Conservation (phyloP, 2,113 vertebrate genomes). For the Corapipo altera region DNA sequence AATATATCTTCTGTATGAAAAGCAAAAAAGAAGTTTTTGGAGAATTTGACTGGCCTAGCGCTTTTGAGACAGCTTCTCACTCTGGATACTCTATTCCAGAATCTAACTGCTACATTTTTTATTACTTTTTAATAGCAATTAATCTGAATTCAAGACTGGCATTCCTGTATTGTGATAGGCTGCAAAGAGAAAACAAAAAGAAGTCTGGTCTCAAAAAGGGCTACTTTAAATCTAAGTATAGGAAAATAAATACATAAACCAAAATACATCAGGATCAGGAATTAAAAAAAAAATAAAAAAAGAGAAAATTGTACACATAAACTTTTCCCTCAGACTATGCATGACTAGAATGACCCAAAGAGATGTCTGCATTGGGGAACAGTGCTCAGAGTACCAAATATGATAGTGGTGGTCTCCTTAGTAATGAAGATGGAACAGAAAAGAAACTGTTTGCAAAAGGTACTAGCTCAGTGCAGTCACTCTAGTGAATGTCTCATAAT, state of each 20-base stretch:
- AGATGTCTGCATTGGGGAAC: neutral
- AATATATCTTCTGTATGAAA: neutral
- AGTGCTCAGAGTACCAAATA: neutral
- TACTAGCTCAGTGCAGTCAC: neutral
- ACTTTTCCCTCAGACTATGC: neutral
- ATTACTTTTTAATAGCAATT: neutral
- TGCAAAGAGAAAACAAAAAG: neutral
- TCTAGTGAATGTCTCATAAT: neutral
- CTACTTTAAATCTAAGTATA: neutral
- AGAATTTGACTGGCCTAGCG: neutral
- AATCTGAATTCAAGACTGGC: neutral
- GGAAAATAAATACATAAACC: neutral
- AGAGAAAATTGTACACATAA: neutral
- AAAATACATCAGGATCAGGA: neutral
- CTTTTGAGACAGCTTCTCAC: neutral
- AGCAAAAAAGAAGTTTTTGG: neutral
- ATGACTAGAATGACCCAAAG: neutral
- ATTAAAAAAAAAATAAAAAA: neutral
- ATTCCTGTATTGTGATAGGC: neutral
- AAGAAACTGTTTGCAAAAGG: neutral
- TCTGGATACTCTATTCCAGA: neutral
- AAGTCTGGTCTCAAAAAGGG: neutral
- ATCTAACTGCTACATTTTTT: neutral
- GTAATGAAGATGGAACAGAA: neutral
- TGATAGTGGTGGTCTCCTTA: neutral